Evolutionary conservation across 1,140 invertebrate genomes (phyloP).

Genomic region (Pseudomyrmex flavicornis): DNA sequence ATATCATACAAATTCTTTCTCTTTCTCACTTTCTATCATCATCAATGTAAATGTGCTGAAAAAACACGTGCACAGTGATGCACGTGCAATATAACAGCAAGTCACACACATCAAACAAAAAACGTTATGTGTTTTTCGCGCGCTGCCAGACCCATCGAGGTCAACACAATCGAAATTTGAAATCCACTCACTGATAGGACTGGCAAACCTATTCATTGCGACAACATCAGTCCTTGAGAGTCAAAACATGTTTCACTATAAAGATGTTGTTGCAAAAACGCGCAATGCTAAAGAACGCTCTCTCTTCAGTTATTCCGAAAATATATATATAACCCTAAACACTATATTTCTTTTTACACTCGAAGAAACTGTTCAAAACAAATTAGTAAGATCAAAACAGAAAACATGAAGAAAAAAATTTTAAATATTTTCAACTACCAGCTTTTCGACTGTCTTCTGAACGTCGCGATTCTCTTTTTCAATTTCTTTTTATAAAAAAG

Average conservation of each 20-base stretch:
- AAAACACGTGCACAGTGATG: conserved; percentile 12
- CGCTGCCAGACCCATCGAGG: conserved; percentile 75
- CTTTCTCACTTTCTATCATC: conserved; percentile 62
- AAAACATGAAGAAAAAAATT: no score
- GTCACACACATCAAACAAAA: conserved; percentile 65
- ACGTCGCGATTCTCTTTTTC: no score
- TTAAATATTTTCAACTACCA: no score
- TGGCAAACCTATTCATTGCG: conserved; percentile 66
- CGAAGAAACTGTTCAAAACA: neutral
- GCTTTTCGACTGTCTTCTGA: no score
- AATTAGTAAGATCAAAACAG: neutral
- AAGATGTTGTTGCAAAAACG: conserved; percentile 71
- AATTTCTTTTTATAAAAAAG: neutral
- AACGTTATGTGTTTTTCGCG: conserved; percentile 74
- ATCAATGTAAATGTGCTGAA: conserved; percentile 39
- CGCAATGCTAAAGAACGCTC: conserved; percentile 66
- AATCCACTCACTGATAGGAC: conserved; percentile 64
- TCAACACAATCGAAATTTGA: neutral
- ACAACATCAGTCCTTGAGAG: conserved; percentile 61
- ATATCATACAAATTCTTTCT: conserved; percentile 62
- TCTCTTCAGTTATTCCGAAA: conserved; percentile 52
- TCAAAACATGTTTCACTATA: neutral
- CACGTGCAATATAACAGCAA: conserved; percentile 36
- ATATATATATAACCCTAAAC: conserved; percentile 53
- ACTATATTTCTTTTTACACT: conserved; percentile 15